These are phyloP conservation scores for Gadus chalcogrammus DNA, from an alignment of 2,113 vertebrate genomes.

Conservation along the genomic window DNA sequence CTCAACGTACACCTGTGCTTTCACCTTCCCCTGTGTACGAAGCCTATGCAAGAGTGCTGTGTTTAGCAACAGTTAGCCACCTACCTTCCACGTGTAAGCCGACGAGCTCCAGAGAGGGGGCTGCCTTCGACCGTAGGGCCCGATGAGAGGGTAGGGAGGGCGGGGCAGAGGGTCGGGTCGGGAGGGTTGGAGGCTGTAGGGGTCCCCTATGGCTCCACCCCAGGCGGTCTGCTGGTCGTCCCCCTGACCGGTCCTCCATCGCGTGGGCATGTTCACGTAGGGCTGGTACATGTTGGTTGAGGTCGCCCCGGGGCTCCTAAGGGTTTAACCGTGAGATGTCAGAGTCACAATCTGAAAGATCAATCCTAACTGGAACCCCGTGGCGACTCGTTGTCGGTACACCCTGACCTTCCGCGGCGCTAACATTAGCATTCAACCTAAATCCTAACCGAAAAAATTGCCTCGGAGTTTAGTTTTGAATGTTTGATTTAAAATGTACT, in stretches of 20 bases:
- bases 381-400: too few species aligned
- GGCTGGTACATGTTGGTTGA: slow-evolving; percentile 68
- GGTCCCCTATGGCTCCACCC: not conserved
- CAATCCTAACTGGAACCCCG: too few species aligned
- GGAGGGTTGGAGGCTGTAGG: slow-evolving; percentile 26
- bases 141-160: not conserved
- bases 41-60: not conserved
- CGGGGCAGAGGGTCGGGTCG: slow-evolving; percentile 40
- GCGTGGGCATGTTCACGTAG: slow-evolving; percentile 39
- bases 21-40: too few species aligned
- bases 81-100: slow-evolving; percentile 69
- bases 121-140: slow-evolving; percentile 46
- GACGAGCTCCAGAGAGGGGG: slow-evolving; percentile 55
- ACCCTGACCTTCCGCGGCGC: too few species aligned
- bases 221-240: slow-evolving; percentile 29
- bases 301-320: not conserved
- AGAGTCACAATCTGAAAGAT: too few species aligned
- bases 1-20: too few species aligned
- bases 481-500: too few species aligned
- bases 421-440: too few species aligned
- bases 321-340: too few species aligned
- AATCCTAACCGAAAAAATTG: too few species aligned
- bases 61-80: not conserved
- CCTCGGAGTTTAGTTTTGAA: too few species aligned
- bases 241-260: slow-evolving; percentile 22